phyloP scores from a whole-genome alignment of 2,113 vertebrate genomes.

The Thalassoma bifasciatum region DNA sequence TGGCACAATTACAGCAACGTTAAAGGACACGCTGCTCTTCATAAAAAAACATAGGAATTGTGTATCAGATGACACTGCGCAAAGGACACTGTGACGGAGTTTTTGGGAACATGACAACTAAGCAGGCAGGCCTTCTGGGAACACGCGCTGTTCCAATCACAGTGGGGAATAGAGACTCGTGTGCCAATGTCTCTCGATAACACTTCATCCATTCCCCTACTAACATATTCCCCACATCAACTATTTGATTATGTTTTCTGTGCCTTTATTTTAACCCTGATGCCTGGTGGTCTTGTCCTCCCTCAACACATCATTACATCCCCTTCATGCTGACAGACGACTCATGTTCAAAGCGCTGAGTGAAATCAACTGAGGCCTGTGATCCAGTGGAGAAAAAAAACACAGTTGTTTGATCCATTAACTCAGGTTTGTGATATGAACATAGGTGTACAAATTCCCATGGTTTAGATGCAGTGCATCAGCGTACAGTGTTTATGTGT shows the following conservation, averaged over 20 bases:
- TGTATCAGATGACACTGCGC: constrained; percentile 37
- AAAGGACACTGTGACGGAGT: constrained; percentile 45
- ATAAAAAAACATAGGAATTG: constrained; percentile 34
- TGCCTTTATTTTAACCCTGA: constrained; percentile 29
- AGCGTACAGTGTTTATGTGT: constrained; percentile 21
- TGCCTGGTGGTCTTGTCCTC: not conserved
- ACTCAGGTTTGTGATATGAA: constrained; percentile 38
- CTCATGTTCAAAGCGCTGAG: constrained; percentile 16
- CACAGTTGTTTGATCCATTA: constrained; percentile 45
- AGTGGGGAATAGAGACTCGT: constrained; percentile 45
- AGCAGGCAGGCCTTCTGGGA: constrained; percentile 67
- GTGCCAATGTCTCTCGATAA: constrained; percentile 48
- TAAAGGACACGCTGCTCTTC: constrained; percentile 17
- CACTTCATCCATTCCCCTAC: constrained; percentile 25
- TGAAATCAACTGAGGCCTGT: constrained; percentile 31
- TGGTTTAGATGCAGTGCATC: constrained; percentile 33
- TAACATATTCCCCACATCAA: constrained; percentile 33
- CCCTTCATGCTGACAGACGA: constrained; percentile 12
- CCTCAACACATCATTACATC: constrained; percentile 27
- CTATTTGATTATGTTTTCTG: not conserved
- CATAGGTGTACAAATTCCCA: constrained; percentile 46
- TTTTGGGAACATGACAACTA: constrained; percentile 57
- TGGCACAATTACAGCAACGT: not conserved
- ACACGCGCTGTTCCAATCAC: constrained; percentile 50
- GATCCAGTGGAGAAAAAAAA: not conserved